Evolutionary conservation across 2,797 vertebrate genomes (phyloP), one percentile per base, ranked within the genome.

Genomic region (Oryzias sinensis): DNA sequence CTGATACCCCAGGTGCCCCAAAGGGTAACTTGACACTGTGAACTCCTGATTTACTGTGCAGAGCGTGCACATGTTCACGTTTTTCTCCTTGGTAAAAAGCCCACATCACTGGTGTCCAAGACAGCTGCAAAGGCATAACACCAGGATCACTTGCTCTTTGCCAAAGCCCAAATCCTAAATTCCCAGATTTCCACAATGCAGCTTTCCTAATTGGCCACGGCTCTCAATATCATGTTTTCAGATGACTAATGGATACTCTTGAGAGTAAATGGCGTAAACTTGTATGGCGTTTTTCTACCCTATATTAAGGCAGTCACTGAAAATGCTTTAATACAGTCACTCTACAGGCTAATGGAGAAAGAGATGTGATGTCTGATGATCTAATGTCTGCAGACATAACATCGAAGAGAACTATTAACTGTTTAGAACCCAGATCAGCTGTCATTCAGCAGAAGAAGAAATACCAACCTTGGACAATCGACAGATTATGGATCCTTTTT

Each of bases 91-190:
- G 61, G 65, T 67, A 79, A 78, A 76, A 86, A 67, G 59, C 70
- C 69, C 53, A 45, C 53, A 49, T 79, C 80, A 70, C 64, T 68
- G 11, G 1, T 53, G 52, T 81, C 68, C 66, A 68, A 69, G 74
- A 88, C 89, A 90, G 85, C 84, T 86, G 82, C 82, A 70, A 70
- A 79, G 51, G 43, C 68, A 52, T 59, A 64, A 75, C 72, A 46
- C 64, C 20, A 60, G 77, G 64, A 76, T 70, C 76, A 77, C 13
- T 7, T 13, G 1, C 24, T 59, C 54, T 67, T 68, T 68, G 76
- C 82, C 85, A 87, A 83, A 87, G 79, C 60, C 70, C 27, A 74
- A 77, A 86, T 87, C 89, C 86, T 83, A 86, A 83, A 89, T 85
- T 89, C 80, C 82, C 80, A 61, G 70, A 87, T 89, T 89, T 90